Percentiles rank a stretch among this genome's conserved stretches.
These are phyloP conservation scores for Eupelmus urozonus DNA, from an alignment of 2,888 invertebrate species.

Conservation along the genomic window DNA sequence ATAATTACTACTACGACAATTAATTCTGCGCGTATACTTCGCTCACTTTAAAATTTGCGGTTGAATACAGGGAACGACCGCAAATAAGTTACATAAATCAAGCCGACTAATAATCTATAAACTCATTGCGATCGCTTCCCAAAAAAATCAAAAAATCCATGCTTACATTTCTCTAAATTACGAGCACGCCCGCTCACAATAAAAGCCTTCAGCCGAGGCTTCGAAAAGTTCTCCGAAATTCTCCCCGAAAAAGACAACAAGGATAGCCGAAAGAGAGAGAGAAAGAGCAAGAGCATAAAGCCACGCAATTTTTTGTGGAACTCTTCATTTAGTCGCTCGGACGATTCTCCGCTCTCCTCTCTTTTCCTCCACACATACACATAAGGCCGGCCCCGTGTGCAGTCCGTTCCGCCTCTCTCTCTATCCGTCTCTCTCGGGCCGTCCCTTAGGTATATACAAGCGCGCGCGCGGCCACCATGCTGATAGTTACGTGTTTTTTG, in stretches of 20 bases:
- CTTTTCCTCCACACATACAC: background rate
- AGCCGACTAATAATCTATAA: too few species aligned
- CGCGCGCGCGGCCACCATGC: conserved; percentile 17
- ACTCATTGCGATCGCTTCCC: too few species aligned
- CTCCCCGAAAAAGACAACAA: conserved; percentile 2
- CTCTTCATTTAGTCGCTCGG: conserved; percentile 41
- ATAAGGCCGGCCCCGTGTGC: background rate
- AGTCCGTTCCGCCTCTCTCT: conserved; percentile 27
- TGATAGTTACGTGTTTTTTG: conserved; percentile 16
- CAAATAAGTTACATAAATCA: too few species aligned
- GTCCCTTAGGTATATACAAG: conserved; percentile 18
- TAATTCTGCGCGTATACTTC: too few species aligned
- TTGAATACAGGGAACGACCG: too few species aligned
- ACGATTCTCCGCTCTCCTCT: background rate
- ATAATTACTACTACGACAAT: too few species aligned
- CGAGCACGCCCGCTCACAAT: conserved; percentile 12
- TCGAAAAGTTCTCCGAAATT: conserved; percentile 24
- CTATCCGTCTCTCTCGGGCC: background rate
- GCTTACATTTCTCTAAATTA: background rate
- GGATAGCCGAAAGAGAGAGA: background rate
- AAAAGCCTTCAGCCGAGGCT: background rate
- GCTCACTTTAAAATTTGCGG: too few species aligned
- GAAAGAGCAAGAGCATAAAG: background rate
- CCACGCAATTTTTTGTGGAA: conserved; percentile 35
- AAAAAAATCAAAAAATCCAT: too few species aligned